Conservation (phyloP, 1,140 invertebrate species). For the Reticulitermes speratus region DNA sequence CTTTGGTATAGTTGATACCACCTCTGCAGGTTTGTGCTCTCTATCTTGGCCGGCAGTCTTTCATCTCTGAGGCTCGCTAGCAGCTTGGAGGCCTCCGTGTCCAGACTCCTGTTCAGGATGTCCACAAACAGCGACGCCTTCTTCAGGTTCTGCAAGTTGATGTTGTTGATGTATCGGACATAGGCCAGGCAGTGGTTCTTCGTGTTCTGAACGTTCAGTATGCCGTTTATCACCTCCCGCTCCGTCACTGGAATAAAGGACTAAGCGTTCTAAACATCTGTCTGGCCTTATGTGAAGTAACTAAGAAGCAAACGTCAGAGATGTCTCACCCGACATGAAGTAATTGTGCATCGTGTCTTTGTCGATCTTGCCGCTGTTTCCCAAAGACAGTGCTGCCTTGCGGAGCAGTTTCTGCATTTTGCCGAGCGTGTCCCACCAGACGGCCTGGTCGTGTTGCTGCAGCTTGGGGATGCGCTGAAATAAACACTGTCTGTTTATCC, state of each 20-base stretch:
- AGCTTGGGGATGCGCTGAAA: constrained; percentile 83
- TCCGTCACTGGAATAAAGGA: constrained; percentile 80
- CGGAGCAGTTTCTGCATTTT: constrained; percentile 94
- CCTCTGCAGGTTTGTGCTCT: constrained; percentile 84
- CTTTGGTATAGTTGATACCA: constrained; percentile 43
- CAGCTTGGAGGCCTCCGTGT: constrained; percentile 89
- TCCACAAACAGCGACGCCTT: constrained; percentile 94
- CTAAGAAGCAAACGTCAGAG: neutral
- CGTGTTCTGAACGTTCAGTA: constrained; percentile 91
- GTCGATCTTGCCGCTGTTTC: constrained; percentile 80
- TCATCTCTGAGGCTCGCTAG: constrained; percentile 88
- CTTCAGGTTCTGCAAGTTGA: constrained; percentile 92
- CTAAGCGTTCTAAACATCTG: no score
- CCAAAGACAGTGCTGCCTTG: constrained; percentile 85
- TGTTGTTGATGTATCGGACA: constrained; percentile 95
- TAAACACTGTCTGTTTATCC: neutral
- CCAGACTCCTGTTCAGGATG: constrained; percentile 88
- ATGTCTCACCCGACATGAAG: constrained; percentile 89
- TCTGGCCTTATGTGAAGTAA: no score
- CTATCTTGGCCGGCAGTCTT: constrained; percentile 81
- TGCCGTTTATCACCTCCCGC: constrained; percentile 93
- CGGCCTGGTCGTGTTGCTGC: constrained; percentile 92
- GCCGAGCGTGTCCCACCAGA: constrained; percentile 95
- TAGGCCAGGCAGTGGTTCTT: constrained; percentile 97
- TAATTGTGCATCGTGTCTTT: constrained; percentile 97